Evolutionary conservation across 1,140 invertebrate species (phyloP).

Genomic region (Ganaspis sp.): DNA sequence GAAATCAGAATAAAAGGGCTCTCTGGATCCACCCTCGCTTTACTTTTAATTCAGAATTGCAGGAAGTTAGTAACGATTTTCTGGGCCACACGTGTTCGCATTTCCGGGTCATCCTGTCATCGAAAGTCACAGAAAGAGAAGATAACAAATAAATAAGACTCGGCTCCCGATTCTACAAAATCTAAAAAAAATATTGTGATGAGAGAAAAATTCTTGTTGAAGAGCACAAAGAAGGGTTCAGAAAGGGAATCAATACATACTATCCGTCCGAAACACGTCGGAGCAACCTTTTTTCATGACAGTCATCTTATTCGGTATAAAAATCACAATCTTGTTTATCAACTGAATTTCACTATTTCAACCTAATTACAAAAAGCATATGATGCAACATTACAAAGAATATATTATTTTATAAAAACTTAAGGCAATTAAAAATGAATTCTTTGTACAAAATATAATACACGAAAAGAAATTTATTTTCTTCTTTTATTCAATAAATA

Average conservation of each 20-base stretch:
- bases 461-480: too few relatives aligned
- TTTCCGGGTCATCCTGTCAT: constrained; percentile 13
- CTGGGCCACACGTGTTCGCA: constrained; percentile 12
- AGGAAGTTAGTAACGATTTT: constrained; percentile 24
- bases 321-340: too few relatives aligned
- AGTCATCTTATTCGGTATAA: too few relatives aligned
- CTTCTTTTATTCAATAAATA: too few relatives aligned
- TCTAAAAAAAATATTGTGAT: neutral
- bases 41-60: constrained; percentile 9
- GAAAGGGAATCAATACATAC: constrained; percentile 60
- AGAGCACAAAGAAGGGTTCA: constrained; percentile 44
- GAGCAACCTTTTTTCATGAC: neutral
- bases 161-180: neutral
- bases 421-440: too few relatives aligned
- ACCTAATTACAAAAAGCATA: too few relatives aligned
- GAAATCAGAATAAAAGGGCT: constrained; percentile 7
- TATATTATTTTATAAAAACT: too few relatives aligned
- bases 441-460: too few relatives aligned
- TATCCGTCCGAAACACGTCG: constrained; percentile 58
- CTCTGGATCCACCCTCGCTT: constrained; percentile 11
- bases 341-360: too few relatives aligned
- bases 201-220: neutral
- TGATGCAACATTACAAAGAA: too few relatives aligned
- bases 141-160: neutral
- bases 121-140: neutral